These are phyloP conservation scores for Aricia artaxerxes DNA, from an alignment of 2,888 invertebrate species.

Conservation along the genomic window DNA sequence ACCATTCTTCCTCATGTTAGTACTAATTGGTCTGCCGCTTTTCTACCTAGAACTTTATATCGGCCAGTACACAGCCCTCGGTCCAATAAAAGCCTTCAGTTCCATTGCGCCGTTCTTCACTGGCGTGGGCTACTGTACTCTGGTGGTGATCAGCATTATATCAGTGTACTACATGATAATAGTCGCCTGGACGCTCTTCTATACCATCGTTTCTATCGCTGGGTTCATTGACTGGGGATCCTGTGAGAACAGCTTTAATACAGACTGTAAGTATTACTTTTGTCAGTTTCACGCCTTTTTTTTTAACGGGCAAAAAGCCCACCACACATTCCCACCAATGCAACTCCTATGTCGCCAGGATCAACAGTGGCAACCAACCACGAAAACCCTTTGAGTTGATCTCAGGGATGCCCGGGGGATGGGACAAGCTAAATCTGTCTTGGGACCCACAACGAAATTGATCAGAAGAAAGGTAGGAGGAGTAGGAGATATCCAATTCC, in stretches of 20 bases:
- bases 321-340: too few relatives aligned
- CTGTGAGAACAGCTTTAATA: constrained; percentile 83
- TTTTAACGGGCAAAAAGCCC: too few relatives aligned
- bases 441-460: too few relatives aligned
- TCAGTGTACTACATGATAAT: constrained; percentile 91
- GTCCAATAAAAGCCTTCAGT: constrained; percentile 83
- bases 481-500: too few relatives aligned
- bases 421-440: too few relatives aligned
- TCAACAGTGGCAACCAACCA: too few relatives aligned
- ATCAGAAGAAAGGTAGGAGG: too few relatives aligned
- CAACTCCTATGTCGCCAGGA: too few relatives aligned
- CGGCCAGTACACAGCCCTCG: constrained; percentile 89
- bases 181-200: constrained; percentile 88
- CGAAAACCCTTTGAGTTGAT: too few relatives aligned
- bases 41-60: constrained; percentile 89
- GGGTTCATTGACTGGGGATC: constrained; percentile 84
- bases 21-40: constrained; percentile 89
- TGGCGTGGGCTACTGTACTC: constrained; percentile 84
- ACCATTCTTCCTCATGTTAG: constrained; percentile 86
- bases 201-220: constrained; percentile 85
- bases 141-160: constrained; percentile 85
- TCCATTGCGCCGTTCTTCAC: constrained; percentile 82
- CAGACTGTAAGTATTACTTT: constrained; percentile 72
- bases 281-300: too few relatives aligned
- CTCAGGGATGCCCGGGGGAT: too few relatives aligned